Percentiles rank a stretch among this genome's conserved stretches.
Evolutionary conservation across 2,113 vertebrate genomes (phyloP).

Genomic region (Alaudala cheleensis): DNA sequence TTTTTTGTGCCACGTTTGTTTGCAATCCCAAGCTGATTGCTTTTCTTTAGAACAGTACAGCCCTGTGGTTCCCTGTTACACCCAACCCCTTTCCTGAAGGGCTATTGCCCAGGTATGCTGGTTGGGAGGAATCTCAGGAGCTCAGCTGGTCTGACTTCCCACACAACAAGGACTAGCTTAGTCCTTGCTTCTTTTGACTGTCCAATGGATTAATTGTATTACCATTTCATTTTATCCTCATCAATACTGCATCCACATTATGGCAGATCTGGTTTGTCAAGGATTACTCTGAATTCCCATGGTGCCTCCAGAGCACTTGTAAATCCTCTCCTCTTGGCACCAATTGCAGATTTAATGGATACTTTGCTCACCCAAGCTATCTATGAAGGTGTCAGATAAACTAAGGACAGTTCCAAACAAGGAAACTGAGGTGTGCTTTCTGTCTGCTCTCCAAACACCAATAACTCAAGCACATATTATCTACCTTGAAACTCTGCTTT

Average conservation of each 20-base stretch:
- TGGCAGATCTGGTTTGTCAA: not conserved
- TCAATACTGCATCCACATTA: not conserved
- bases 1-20: not conserved
- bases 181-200: not conserved
- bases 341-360: not conserved
- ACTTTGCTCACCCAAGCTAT: not conserved
- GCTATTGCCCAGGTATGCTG: not conserved
- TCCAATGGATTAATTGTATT: not conserved
- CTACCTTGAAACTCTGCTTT: not conserved
- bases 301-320: not conserved
- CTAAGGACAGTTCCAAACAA: not conserved
- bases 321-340: conserved; percentile 19
- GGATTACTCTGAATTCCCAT: not conserved
- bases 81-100: not conserved
- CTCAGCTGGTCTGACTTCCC: not conserved
- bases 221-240: not conserved
- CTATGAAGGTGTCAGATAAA: not conserved
- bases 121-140: not conserved
- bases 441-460: not conserved
- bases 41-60: not conserved
- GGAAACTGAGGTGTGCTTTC: accelerated
- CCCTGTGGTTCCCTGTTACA: not conserved
- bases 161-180: not conserved
- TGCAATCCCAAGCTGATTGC: not conserved
- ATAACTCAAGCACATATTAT: not conserved